A percentile compares a stretch with the other conserved stretches of the same genome.
Conservation (phyloP, 2,888 invertebrate genomes). For the Drosophila neonasuta region DNA sequence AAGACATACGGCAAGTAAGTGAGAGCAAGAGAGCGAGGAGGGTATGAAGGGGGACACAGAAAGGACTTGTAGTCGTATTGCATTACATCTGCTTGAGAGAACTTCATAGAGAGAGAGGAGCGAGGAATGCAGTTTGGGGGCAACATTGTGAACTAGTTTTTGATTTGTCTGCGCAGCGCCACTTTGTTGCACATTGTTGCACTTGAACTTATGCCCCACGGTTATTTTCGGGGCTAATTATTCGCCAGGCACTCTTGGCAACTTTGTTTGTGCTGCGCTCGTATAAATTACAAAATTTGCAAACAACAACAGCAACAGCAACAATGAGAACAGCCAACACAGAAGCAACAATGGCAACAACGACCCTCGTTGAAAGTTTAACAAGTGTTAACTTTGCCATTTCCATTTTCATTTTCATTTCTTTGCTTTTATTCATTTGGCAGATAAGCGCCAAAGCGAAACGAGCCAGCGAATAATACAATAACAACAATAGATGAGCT, state of each 20-base stretch:
- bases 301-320: constrained; percentile 38
- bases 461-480: constrained; percentile 45
- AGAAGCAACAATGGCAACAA: constrained; percentile 19
- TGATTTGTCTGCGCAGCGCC: constrained; percentile 62
- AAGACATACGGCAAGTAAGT: not conserved
- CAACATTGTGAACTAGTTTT: constrained; percentile 67
- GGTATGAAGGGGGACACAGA: not conserved
- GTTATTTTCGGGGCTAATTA: constrained; percentile 74
- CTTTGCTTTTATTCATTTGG: constrained; percentile 62
- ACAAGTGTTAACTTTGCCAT: constrained; percentile 76
- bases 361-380: constrained; percentile 71
- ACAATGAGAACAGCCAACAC: not conserved
- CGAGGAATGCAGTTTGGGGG: not conserved
- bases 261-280: constrained; percentile 66
- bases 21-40: not conserved
- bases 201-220: constrained; percentile 76
- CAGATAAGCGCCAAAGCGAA: constrained; percentile 69
- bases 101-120: not conserved
- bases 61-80: constrained; percentile 45
- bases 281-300: constrained; percentile 61
- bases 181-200: constrained; percentile 74
- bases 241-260: constrained; percentile 76
- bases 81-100: constrained; percentile 49
- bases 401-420: constrained; percentile 69
- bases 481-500: constrained; percentile 21